Evolutionary conservation across 2,797 vertebrate genomes (phyloP), one percentile per base, ranked within the genome.

Genomic region (Danionella dracula): DNA sequence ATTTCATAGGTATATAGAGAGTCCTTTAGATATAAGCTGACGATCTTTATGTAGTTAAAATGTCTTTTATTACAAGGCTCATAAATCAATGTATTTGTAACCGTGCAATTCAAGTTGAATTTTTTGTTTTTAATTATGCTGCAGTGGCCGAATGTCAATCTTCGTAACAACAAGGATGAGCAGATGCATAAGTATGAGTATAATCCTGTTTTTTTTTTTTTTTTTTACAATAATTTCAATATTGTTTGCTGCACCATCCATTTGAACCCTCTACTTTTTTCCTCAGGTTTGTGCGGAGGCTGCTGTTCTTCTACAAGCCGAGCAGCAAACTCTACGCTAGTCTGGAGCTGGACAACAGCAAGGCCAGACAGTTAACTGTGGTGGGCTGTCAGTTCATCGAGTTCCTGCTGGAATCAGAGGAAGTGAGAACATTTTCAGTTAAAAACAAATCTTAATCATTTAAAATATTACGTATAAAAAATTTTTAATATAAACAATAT

Each of bases 121-220:
- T 29, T 50, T 8, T 7, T 53, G 19, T 74, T 40, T 13, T 29
- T 31, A 8, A 6, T 63, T 37, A 7, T 61, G 21, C 64, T 48
- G 16, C 71, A 98, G 96, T 99, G 96, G 96, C 96, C 96, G 85
- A 92, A 97, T 83, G 88, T 97, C 81, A 99, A 92, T 82, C 88
- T 98, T 72, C 94, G 92, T 81, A 95, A 93, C 86, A 97, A 93
- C 86, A 98, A 98, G 90, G 96, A 99, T 81, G 96, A 99, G 79
- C 96, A 97, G n/a, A 92, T 98, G 79, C 96, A 98, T 89, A 96
- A 87, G 96, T 98, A 79, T 66, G 83, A 31, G 34, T 31, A 15
- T 27, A 70, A n/a, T n/a, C n/a, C n/a, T n/a, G n/a, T n/a, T n/a
- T n/a, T n/a, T n/a, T n/a, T n/a, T n/a, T n/a, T n/a, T n/a, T n/a